Conservation (phyloP, 2,113 vertebrate species). For the Propithecus coquereli region DNA sequence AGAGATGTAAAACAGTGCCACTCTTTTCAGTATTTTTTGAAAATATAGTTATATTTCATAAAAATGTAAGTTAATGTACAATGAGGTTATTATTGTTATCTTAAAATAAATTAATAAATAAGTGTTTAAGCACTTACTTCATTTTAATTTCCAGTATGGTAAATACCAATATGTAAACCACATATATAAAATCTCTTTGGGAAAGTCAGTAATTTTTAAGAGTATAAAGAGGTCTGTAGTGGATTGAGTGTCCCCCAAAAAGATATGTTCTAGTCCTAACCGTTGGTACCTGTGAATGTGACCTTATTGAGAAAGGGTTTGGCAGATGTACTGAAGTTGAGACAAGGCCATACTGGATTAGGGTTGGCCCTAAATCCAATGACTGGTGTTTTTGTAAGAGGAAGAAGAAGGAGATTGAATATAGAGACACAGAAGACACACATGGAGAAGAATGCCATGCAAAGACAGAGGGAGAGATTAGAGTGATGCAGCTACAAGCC, state of each 20-base stretch:
- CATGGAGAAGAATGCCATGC: background rate
- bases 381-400: background rate
- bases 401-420: background rate
- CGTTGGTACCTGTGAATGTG: background rate
- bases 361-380: background rate
- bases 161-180: background rate
- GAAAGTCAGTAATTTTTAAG: background rate
- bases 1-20: background rate
- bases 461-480: background rate
- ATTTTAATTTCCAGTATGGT: constrained; percentile 2
- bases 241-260: background rate
- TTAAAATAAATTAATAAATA: background rate
- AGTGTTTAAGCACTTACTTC: background rate
- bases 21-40: background rate
- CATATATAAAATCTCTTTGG: background rate
- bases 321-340: background rate
- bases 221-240: background rate
- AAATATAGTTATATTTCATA: background rate
- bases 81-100: background rate
- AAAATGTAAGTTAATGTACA: background rate
- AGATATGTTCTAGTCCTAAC: background rate
- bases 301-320: background rate
- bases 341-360: background rate
- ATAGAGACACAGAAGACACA: background rate
- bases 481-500: background rate